phyloP scores from a whole-genome alignment of 2,888 invertebrate species.

The Erpobdella octoculata region DNA sequence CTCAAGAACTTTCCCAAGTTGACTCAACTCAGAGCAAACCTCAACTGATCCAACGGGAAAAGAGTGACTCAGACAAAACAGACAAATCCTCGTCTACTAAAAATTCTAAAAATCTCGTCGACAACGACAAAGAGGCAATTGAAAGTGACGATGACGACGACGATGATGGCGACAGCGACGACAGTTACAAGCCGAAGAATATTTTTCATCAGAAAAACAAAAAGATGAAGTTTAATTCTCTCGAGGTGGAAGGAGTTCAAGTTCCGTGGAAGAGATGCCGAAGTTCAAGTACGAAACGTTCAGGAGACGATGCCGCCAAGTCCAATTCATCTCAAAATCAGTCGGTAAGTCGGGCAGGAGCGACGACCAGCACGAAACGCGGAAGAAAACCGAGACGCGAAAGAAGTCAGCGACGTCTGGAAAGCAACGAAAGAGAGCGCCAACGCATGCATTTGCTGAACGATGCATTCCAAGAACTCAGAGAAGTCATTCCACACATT shows the following conservation, averaged over 20 bases:
- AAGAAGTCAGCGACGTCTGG: conserved; percentile 73
- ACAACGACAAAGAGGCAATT: background rate
- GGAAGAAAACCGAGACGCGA: conserved; percentile 53
- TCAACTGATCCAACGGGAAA: background rate
- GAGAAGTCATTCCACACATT: conserved; percentile 77
- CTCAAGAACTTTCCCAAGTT: background rate
- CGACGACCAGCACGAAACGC: background rate
- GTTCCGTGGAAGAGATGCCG: background rate
- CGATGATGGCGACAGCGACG: conserved; percentile 19
- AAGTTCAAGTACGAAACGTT: background rate
- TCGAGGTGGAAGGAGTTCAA: background rate
- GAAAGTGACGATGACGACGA: conserved; percentile 6
- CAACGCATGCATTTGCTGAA: conserved; percentile 87
- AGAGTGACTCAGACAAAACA: background rate
- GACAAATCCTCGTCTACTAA: background rate
- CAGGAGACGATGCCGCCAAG: background rate
- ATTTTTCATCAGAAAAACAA: background rate
- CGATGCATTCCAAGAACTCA: conserved; percentile 78
- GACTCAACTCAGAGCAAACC: background rate
- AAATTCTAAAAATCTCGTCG: background rate
- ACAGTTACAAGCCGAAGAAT: conserved; percentile 19
- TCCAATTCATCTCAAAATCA: background rate
- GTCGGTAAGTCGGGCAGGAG: background rate
- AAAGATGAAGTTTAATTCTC: background rate
- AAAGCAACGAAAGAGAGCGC: conserved; percentile 81